Evolutionary conservation across 2,113 vertebrate species (phyloP), one percentile per base, ranked within the genome.

Genomic region (Pipra filicauda): DNA sequence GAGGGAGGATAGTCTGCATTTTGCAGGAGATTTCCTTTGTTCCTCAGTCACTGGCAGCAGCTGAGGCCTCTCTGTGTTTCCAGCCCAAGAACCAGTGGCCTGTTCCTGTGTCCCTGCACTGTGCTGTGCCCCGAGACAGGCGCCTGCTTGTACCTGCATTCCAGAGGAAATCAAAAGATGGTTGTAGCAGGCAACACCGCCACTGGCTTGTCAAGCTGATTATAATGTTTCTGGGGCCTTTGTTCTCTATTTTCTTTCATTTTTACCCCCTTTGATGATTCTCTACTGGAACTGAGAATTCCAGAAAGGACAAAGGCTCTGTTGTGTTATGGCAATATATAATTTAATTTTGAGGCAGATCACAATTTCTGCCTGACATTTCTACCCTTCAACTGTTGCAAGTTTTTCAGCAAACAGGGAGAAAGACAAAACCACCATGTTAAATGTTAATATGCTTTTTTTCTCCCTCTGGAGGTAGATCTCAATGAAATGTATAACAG

Each of bases 371-470:
- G 51, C 70, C 75, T 96, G 95, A 94, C 82, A 88, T 92, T 96
- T 93, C 72, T 93, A 41, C 82, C 65, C 95, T 96, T 96, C 95
- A 94, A 67, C 72, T 93, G 21, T 44, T 88, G 69, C 61, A 88
- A 92, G 88, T 67, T 95, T 91, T 94, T 94, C 93, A 86, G 93
- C 88, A 93, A 95, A 96, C 82, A 89, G 64, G 69, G 83, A 90
- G 73, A 69, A 92, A 95, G 90, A 80, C 64, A 91, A 94, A 94
- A 88, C 82, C 79, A 83, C 92, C 76, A n/a, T 94, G 95, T 92
- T 95, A 96, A 94, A 96, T 93, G 92, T 91, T 97, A 94, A 95
- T 69, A 58, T 66, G 48, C 85, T 95, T 95, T 91, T 76, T 72
- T 90, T 94, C 72, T 95, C 93, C 93, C 92, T 93, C 90, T 90